These are phyloP conservation scores for Ceratitis capitata DNA, from an alignment of 1,140 invertebrate species.

Conservation along the genomic window DNA sequence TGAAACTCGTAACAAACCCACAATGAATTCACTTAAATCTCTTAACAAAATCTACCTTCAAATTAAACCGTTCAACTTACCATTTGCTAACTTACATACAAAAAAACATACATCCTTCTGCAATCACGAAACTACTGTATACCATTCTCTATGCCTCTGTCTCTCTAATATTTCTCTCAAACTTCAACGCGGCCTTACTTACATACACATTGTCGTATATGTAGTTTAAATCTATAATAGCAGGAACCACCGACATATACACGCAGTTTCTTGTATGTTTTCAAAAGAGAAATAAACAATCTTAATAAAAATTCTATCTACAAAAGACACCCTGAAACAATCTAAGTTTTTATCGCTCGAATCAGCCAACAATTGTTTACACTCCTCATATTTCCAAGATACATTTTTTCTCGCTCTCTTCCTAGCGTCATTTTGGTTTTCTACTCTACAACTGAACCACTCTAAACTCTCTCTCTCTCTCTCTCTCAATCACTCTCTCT, in stretches of 20 bases:
- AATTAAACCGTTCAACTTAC: neutral
- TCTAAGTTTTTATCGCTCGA: neutral
- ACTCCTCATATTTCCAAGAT: neutral
- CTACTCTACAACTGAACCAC: neutral
- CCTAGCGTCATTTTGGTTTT: slow-evolving; percentile 11
- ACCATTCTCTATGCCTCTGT: neutral
- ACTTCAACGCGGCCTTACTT: neutral
- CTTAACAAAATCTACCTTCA: neutral
- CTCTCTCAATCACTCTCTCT: neutral
- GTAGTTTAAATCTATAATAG: neutral
- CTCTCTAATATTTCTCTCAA: neutral
- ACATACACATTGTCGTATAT: no score
- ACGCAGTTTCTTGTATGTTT: neutral
- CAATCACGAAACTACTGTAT: neutral
- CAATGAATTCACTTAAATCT: neutral
- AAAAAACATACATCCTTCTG: neutral
- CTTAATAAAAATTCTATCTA: neutral
- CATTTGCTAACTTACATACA: neutral
- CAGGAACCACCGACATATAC: neutral
- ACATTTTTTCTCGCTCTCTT: neutral
- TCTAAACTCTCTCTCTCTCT: no score
- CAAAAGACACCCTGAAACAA: neutral
- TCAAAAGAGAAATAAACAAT: neutral
- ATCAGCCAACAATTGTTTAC: slow-evolving; percentile 15
- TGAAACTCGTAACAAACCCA: neutral